Evolutionary conservation across 1,140 invertebrate species (phyloP), one percentile per base, ranked within the genome.

Genomic region (Pseudoatta argentina): DNA sequence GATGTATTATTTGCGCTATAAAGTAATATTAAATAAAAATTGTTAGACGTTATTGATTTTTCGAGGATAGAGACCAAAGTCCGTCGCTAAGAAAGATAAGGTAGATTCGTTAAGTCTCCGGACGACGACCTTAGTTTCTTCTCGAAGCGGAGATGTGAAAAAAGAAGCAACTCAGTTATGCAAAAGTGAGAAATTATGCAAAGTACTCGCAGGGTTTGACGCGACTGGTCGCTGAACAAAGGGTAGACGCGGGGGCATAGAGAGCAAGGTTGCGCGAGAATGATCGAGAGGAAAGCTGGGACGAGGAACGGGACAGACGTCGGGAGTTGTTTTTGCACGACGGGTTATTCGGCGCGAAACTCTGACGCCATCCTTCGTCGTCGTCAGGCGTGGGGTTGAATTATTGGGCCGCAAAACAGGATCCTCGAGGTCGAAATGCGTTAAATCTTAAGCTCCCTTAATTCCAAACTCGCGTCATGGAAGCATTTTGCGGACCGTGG

Each of bases 181-280:
- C 88, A 91, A 93, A 93, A 90, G 86, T 88, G 87, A 88, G 87
- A 91, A 92, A 92, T 93, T 93, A 92, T 93, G 92, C 87, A 93
- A 93, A 93, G 86, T 85, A 89, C 86, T 88, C 86, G 91, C 85
- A 88, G 82, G 89, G 77, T 90, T 92, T 93, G 89, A 91, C 92
- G 88, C 76, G 90, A 88, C 85, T 66, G 48, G 53, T 77, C 61
- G 72, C 76, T 51, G 86, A 55, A 64, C 48, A 71, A 81, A 75
- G 55, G 30, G 24, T 44, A 30, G 63, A 16, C 64, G 71, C 63
- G 86, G 53, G 64, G 66, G 69, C 81, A 78, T 73, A 64, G 10
- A 34, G 24, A n/a, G 61, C 77, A 44, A 59, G 51, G 34, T 59
- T 55, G 34, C 69, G 44, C 67, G 72, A 67, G 75, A 21, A 12